Evolutionary conservation across 2,113 vertebrate species (phyloP), one percentile per base, ranked within the genome.

Genomic region (Noturus placidus): DNA sequence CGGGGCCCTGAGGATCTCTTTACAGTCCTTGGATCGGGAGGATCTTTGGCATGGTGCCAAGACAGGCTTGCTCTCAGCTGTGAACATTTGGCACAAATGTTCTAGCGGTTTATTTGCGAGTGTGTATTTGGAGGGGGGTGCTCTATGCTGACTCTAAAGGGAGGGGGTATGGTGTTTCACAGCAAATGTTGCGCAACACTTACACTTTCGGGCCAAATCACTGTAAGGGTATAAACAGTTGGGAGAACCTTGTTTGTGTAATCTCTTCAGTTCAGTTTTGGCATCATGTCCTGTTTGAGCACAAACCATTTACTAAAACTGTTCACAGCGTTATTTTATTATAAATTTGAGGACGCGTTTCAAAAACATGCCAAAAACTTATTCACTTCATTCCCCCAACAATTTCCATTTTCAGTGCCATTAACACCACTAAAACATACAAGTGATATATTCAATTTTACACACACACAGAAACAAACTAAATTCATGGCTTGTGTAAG

Each of bases 21-120:
- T 76, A 42, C 35, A 38, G 50, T 63, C 42, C 42, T 63, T 63
- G 67, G 70, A 76, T 52, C 63, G 72, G 69, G 80, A 86, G 30
- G 38, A 27, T 33, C 30, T 82, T 54, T 87, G 85, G 81, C 61
- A 22, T 35, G 50, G 38, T 2, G 52, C 77, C 90, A 83, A 57
- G 35, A 84, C 87, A 87, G 70, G 56, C 89, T 63, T 35, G 81
- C 82, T 30, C 88, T 72, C 83, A 88, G 80, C 72, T 78, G 83
- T 56, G 52, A 88, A 88, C 78, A 50, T 74, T 86, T 79, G 85
- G 84, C 82, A 90, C 38, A 87, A n/a, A 59, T 17, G 33, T 82
- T 35, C 67, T 2, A 22, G 84, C 52, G 82, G 88, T 42, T 46
- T 52, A 20, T 42, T 52, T 65, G 33, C 63, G 27, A 25, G 30